These are phyloP conservation scores for Staurois parvus DNA, from an alignment of 2,797 vertebrate species.

Conservation along the genomic window DNA sequence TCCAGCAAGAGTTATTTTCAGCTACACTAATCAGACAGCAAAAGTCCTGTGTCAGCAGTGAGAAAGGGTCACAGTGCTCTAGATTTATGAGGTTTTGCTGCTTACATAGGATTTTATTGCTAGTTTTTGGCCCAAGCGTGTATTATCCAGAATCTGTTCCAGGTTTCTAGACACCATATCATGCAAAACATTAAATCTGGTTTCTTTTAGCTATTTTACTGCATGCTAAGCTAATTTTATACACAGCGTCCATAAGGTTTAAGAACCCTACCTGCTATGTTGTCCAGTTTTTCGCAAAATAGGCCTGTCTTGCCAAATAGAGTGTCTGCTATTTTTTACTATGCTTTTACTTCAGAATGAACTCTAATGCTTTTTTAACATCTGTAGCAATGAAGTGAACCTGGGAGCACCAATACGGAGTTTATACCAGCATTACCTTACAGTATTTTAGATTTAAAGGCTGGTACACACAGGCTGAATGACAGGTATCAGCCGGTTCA, in stretches of 20 bases:
- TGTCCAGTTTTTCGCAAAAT: not conserved
- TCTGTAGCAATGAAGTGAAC: no score
- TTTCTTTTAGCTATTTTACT: not conserved
- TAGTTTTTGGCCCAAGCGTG: not conserved
- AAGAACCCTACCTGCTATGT: not conserved
- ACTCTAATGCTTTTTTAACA: no score
- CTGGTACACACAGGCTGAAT: no score
- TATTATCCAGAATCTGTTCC: not conserved
- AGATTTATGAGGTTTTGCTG: constrained; percentile 25
- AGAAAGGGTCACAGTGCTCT: not conserved
- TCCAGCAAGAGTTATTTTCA: constrained; percentile 11
- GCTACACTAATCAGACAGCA: constrained; percentile 17
- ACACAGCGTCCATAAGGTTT: not conserved
- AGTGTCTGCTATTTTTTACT: no score
- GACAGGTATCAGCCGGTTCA: no score
- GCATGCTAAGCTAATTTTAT: not conserved
- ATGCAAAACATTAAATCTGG: not conserved
- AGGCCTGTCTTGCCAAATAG: not conserved
- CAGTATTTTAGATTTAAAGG: no score
- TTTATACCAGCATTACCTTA: no score
- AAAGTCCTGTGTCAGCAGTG: constrained; percentile 17
- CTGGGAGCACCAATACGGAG: no score
- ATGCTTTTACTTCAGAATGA: no score
- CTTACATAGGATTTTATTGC: constrained; percentile 17
- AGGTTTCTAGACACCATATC: not conserved